phyloP scores from a whole-genome alignment of 2,888 invertebrate genomes.

The Xylocampa areola region DNA sequence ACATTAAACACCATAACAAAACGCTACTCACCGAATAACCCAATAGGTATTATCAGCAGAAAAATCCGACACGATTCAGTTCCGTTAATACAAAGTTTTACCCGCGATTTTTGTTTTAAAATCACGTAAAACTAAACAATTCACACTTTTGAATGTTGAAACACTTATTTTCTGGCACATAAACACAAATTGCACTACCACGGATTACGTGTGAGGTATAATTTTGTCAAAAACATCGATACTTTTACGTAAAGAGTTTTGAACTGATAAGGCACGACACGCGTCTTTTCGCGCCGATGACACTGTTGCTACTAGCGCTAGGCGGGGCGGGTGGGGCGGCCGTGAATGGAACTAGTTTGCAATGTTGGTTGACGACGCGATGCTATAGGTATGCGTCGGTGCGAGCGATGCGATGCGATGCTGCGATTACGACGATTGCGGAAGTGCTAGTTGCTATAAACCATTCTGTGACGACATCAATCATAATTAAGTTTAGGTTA shows the following conservation, averaged over 20 bases:
- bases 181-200: conserved; percentile 76
- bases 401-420: conserved; percentile 6
- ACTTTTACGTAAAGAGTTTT: conserved; percentile 81
- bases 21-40: conserved; percentile 79
- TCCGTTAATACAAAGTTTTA: conserved; percentile 81
- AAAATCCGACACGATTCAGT: conserved; percentile 78
- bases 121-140: conserved; percentile 76
- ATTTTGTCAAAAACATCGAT: conserved; percentile 73
- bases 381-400: too few relatives aligned
- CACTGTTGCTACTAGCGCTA: conserved; percentile 76
- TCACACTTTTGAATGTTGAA: conserved; percentile 57
- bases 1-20: conserved; percentile 77
- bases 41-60: conserved; percentile 71
- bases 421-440: neutral
- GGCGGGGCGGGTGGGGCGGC: conserved; percentile 55
- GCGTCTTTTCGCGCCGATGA: conserved; percentile 58
- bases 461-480: too few relatives aligned
- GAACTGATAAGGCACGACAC: conserved; percentile 55
- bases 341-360: conserved; percentile 61
- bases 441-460: too few relatives aligned
- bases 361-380: conserved; percentile 3
- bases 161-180: conserved; percentile 71
- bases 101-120: conserved; percentile 80
- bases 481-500: too few relatives aligned
- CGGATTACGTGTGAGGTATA: conserved; percentile 60